Evolutionary conservation across 2,113 vertebrate genomes (phyloP), one percentile per base, ranked within the genome.

Genomic region (Leucosticte australis): DNA sequence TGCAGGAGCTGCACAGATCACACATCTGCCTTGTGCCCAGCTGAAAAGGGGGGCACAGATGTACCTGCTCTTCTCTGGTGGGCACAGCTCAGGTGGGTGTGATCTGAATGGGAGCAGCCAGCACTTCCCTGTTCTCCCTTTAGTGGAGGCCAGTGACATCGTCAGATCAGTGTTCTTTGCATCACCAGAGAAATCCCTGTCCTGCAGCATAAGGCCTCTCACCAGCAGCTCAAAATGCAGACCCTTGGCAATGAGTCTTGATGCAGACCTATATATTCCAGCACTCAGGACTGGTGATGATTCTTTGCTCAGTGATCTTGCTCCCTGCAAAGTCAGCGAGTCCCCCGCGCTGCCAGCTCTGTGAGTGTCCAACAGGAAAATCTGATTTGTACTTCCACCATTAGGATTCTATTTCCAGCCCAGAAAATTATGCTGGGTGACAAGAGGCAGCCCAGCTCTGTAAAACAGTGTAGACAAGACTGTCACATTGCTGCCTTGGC

Each of bases 381-480:
- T 80, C 37, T 52, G 42, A 93, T 93, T 94, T 92, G 41, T 71
- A 50, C n/a, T 96, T 96, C 70, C 76, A 31, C 71, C 56, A 78
- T 83, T 92, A 94, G 68, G 18, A 56, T 83, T 86, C 82, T 85
- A 62, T 91, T 96, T 80, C 63, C 57, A 73, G 50, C 62, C 63
- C 60, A 62, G 75, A 65, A 91, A 94, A 94, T 91, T 82, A 67
- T 47, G 27, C 62, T 87, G 77, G 92, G 57, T 88, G 70, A 92
- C 62, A 81, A 69, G 37, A 91, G 41, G 83, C 26, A 96, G 77
- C n/a, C 86, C 30, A 42, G 56, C 42, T 69, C 92, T 1, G 2
- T 90, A 96, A 94, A 97, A 67, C 63, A 80, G 71, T 13, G 37
- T 37, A 89, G 93, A 89, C 63, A 80, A 83, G 80, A 15, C 73